Evolutionary conservation across 2,113 vertebrate species (phyloP).

Genomic region (Diadophis punctatus): DNA sequence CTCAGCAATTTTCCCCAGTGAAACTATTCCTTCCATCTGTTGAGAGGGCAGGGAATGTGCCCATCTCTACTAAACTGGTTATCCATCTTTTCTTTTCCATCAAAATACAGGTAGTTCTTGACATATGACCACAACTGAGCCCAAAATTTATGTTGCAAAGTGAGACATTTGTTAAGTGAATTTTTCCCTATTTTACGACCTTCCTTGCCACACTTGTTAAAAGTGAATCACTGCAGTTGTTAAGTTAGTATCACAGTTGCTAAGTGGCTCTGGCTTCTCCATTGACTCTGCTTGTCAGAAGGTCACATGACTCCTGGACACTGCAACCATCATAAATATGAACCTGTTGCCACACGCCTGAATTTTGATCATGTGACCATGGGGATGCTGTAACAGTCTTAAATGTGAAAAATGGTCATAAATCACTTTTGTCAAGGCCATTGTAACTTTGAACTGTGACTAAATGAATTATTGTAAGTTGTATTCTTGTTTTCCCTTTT

Average conservation of each 20-base stretch:
- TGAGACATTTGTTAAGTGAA: neutral
- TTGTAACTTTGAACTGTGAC: neutral
- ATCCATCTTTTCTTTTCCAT: neutral
- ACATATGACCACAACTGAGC: neutral
- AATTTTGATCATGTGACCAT: neutral
- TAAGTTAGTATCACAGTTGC: neutral
- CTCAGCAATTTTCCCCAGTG: neutral
- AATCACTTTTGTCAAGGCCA: neutral
- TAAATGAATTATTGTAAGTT: neutral
- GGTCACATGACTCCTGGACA: neutral
- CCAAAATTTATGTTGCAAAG: neutral
- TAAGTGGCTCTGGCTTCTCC: neutral
- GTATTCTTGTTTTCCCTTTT: neutral
- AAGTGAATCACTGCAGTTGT: neutral
- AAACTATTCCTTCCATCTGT: neutral
- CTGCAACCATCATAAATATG: neutral
- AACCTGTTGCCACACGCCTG: neutral
- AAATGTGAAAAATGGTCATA: neutral
- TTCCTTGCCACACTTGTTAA: neutral
- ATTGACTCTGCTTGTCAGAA: neutral
- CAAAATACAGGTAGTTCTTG: neutral
- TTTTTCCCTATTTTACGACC: neutral
- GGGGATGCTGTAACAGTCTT: neutral
- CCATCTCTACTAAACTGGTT: neutral
- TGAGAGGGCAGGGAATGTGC: neutral